Base-by-base conservation (phyloP, 2,113 vertebrate species). In the Rhinoptilus africanus region DNA sequence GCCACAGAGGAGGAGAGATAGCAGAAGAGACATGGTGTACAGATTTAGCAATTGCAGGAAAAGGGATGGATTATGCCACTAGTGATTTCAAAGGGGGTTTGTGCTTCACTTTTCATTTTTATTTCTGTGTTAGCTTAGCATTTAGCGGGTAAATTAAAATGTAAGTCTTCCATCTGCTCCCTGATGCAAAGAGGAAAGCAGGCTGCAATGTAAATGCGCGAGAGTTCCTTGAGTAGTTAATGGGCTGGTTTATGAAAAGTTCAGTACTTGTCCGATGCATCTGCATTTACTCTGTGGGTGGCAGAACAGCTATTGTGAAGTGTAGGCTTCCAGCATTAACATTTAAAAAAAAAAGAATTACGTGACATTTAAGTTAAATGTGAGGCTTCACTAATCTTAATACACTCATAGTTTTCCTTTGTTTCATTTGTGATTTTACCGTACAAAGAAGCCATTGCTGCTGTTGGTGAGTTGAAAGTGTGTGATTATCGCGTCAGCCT, bases 401-500 rank as follows among this genome's bases (percentile, higher is more conserved):
- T 92, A 62, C 60, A 92, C 93, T 96, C 67, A 24, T 59, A 57
- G 57, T 32, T 93, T 96, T 90, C 59, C 63, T 97, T 96, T 97
- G 90, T 96, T 96, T 96, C 88, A 54, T 82, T 88, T 96, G 85
- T 92, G 87, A 53, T 89, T 94, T 87, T 94, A 90, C 94, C 41
- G 39, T 71, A 66, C 81, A 92, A 67, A 75, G 88, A 91, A 93
- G 72, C 96, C 78, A 68, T 75, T 56, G 53, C 53, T 96, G n/a
- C 89, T 89, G 3, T 96, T 96, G 92, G 85, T 77, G 95, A 94
- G 77, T 35, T 96, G 96, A 95, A 97, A 97, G 93, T 95, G 85
- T 96, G 79, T 95, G 97, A 97, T 98, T 97, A 98, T 93, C 94
- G 3, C 87, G 84, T 98, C 97, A 96, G 69, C 78, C 30, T 89